These are phyloP conservation scores for Heliconius hortense DNA, from an alignment of 2,888 invertebrate species.

Conservation along the genomic window DNA sequence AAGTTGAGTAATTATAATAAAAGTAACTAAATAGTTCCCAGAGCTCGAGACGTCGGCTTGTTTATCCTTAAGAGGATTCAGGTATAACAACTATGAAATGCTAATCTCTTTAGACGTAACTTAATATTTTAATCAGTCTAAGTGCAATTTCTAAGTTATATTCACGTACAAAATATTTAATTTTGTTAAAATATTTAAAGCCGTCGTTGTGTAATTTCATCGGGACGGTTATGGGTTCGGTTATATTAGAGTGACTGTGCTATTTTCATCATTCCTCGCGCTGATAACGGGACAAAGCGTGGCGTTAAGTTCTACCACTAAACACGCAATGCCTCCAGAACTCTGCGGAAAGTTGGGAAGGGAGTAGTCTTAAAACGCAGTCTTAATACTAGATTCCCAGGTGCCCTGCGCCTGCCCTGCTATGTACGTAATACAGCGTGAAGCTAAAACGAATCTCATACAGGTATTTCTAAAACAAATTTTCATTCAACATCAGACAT, in stretches of 20 bases:
- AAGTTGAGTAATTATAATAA: constrained; percentile 9
- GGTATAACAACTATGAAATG: constrained; percentile 54
- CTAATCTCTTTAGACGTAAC: constrained; percentile 52
- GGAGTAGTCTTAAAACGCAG: too few relatives aligned
- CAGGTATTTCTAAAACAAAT: background rate
- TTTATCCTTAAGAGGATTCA: constrained; percentile 44
- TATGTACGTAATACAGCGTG: too few relatives aligned
- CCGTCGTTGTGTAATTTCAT: too few relatives aligned
- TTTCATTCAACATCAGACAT: background rate
- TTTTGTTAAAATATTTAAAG: background rate
- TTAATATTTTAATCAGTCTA: constrained; percentile 53
- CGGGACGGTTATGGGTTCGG: background rate
- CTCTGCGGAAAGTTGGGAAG: too few relatives aligned
- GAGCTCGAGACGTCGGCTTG: constrained; percentile 22
- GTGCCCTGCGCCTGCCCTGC: too few relatives aligned
- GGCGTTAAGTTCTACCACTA: background rate
- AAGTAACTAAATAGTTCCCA: constrained; percentile 1
- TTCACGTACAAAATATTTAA: background rate
- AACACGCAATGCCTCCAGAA: too few relatives aligned
- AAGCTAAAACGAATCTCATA: too few relatives aligned
- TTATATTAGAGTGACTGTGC: background rate
- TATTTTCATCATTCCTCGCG: background rate
- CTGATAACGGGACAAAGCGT: background rate
- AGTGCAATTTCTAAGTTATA: constrained; percentile 18
- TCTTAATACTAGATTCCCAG: too few relatives aligned